A percentile compares a stretch with the other conserved stretches of the same genome.
Evolutionary conservation across 2,888 invertebrate genomes (phyloP).

Genomic region (Lithosia quadra): DNA sequence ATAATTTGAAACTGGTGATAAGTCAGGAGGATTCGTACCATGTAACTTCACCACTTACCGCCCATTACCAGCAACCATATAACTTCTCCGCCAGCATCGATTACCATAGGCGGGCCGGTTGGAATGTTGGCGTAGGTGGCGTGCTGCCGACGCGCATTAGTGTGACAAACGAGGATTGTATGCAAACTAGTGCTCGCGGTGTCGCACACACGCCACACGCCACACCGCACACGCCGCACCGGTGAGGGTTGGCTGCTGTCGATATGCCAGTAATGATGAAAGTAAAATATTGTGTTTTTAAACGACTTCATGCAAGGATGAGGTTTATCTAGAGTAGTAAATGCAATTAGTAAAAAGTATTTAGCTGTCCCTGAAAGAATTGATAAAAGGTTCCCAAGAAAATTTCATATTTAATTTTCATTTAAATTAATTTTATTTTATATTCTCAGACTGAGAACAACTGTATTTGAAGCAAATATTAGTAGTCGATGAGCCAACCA

Average conservation of each 20-base stretch:
- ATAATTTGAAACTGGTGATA: too few relatives aligned
- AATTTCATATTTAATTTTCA: too few relatives aligned
- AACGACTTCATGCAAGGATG: not conserved
- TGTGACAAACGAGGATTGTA: slow-evolving; percentile 85
- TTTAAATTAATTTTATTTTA: too few relatives aligned
- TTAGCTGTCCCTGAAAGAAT: too few relatives aligned
- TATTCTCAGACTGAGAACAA: too few relatives aligned
- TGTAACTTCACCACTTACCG: not conserved
- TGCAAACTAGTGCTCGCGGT: slow-evolving; percentile 74
- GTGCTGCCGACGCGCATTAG: slow-evolving; percentile 80
- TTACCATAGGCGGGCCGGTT: slow-evolving; percentile 34
- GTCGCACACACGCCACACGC: slow-evolving; percentile 65
- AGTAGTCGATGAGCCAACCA: too few relatives aligned
- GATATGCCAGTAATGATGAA: slow-evolving; percentile 8
- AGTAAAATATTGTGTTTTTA: not conserved
- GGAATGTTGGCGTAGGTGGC: slow-evolving; percentile 39
- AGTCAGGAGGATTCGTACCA: not conserved
- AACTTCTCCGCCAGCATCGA: slow-evolving; percentile 30
- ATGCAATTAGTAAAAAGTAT: too few relatives aligned
- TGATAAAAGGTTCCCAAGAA: too few relatives aligned
- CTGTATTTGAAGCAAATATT: too few relatives aligned
- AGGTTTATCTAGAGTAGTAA: too few relatives aligned
- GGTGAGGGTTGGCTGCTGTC: slow-evolving; percentile 45
- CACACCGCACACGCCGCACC: slow-evolving; percentile 41
- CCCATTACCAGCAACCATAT: too few relatives aligned